These are phyloP conservation scores for Romanogobio albipinnatus DNA, from an alignment of 2,113 vertebrate species.

Conservation along the genomic window DNA sequence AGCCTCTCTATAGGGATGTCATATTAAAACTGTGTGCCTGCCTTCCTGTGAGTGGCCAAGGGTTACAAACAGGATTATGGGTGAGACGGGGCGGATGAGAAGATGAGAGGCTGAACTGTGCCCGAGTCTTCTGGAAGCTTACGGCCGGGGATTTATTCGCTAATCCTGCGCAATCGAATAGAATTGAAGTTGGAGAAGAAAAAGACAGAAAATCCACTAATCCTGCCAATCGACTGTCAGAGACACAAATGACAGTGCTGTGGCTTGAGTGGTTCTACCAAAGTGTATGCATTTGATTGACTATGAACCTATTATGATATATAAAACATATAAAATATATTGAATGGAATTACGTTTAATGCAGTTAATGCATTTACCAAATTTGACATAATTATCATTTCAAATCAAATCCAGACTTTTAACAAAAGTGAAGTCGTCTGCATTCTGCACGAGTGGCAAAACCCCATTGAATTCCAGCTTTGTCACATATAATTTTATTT, in stretches of 20 bases:
- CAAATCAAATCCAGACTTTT: neutral
- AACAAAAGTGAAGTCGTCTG: neutral
- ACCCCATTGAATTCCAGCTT: neutral
- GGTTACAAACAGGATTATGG: constrained; percentile 63
- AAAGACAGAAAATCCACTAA: constrained; percentile 39
- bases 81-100: constrained; percentile 60
- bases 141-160: constrained; percentile 67
- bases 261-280: neutral
- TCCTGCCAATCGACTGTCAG: constrained; percentile 50
- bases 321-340: neutral
- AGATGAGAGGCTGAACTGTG: constrained; percentile 53
- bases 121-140: constrained; percentile 56
- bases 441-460: neutral
- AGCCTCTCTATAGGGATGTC: neutral
- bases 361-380: neutral
- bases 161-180: constrained; percentile 54
- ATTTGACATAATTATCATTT: neutral
- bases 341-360: neutral
- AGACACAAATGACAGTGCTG: neutral
- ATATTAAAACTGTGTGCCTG: constrained; percentile 16
- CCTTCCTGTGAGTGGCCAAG: neutral
- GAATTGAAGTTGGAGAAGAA: constrained; percentile 51
- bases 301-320: neutral
- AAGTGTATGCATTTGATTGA: neutral
- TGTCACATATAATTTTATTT: neutral